Conservation (phyloP, 2,888 invertebrate species). For the Empis livida region DNA sequence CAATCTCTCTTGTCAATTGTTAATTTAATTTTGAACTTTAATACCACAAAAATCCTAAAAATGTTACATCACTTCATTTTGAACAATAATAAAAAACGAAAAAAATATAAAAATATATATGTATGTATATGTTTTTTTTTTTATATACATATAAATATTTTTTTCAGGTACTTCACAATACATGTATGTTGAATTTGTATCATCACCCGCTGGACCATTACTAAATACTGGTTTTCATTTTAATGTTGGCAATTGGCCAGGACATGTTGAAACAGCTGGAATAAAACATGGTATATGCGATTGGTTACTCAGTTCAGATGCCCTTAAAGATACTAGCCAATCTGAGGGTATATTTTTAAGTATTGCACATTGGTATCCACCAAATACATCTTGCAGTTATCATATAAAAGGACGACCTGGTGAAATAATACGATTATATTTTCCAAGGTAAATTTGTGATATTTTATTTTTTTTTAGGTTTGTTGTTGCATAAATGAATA, state of each 20-base stretch:
- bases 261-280: constrained; percentile 80
- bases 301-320: constrained; percentile 75
- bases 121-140: too few species aligned
- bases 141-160: too few species aligned
- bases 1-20: too few species aligned
- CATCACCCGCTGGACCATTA: constrained; percentile 77
- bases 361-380: constrained; percentile 89
- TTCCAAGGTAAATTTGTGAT: constrained; percentile 53
- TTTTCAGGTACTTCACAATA: constrained; percentile 65
- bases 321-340: constrained; percentile 61
- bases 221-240: constrained; percentile 89
- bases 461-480: not conserved
- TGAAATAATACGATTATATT: constrained; percentile 79
- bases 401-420: constrained; percentile 75
- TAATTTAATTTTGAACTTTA: too few species aligned
- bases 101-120: too few species aligned
- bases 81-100: too few species aligned
- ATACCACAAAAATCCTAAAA: too few species aligned
- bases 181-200: constrained; percentile 78
- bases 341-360: constrained; percentile 82
- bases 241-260: constrained; percentile 90
- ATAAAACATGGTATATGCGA: constrained; percentile 77
- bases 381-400: constrained; percentile 84
- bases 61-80: too few species aligned
- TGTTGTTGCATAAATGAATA: too few species aligned